phyloP scores from a whole-genome alignment of 2,113 vertebrate species.

The Circaetus gallicus region DNA sequence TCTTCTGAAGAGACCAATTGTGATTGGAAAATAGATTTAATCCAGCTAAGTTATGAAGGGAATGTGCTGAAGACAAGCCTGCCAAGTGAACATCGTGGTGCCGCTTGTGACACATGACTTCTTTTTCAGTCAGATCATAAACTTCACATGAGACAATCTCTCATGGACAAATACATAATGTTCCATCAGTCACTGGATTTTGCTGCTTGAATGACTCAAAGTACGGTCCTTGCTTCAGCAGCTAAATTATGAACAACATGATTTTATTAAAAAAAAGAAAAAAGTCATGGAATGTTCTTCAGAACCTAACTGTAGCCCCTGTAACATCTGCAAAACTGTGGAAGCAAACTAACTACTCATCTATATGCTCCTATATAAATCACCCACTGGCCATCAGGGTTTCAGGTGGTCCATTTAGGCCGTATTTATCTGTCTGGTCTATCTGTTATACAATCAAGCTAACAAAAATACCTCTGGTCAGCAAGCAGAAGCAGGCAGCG shows the following conservation, averaged over 20 bases:
- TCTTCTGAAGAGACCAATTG: neutral
- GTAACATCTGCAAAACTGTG: neutral
- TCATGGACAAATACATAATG: neutral
- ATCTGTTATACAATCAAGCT: neutral
- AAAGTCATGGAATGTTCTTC: neutral
- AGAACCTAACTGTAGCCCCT: neutral
- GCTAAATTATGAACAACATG: neutral
- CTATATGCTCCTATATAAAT: neutral
- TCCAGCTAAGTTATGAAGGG: neutral
- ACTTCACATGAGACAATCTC: neutral
- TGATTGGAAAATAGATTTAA: neutral
- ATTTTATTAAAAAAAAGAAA: neutral
- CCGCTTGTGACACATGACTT: neutral
- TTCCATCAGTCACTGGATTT: neutral
- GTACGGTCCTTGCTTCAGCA: neutral
- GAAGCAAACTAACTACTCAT: neutral
- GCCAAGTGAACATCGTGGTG: neutral
- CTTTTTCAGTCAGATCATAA: neutral
- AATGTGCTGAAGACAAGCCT: neutral
- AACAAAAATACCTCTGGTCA: neutral
- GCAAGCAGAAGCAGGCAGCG: neutral
- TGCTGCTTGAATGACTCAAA: neutral
- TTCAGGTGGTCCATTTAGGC: neutral
- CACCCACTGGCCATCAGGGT: neutral
- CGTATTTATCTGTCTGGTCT: neutral